A percentile compares a stretch with the other conserved stretches of the same genome.
Evolutionary conservation across 2,797 vertebrate species (phyloP).

Genomic region (Sebastiscus tertius): DNA sequence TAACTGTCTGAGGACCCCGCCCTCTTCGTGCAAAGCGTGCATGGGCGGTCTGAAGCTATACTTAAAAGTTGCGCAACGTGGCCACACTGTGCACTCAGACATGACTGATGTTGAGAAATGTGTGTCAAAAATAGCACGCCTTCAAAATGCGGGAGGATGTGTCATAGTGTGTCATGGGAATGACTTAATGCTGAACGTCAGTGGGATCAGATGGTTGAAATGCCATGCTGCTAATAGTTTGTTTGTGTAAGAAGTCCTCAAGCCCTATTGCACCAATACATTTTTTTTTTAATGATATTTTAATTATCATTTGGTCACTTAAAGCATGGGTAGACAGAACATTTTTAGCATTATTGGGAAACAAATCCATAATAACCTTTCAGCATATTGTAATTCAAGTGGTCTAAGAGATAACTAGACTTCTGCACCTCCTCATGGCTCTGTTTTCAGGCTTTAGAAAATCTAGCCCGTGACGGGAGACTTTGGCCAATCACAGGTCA

Average conservation of each 20-base stretch:
- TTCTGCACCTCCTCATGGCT: too few species aligned
- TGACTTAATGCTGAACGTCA: conserved; percentile 56
- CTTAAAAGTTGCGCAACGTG: conserved; percentile 75
- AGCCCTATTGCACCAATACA: neutral
- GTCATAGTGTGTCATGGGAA: conserved; percentile 68
- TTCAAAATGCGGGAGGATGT: conserved; percentile 61
- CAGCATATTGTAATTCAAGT: too few species aligned
- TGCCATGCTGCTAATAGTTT: conserved; percentile 38
- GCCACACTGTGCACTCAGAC: conserved; percentile 69
- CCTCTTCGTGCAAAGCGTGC: conserved; percentile 51
- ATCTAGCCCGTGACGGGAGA: too few species aligned
- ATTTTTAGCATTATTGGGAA: too few species aligned
- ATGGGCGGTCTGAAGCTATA: conserved; percentile 55
- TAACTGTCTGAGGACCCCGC: conserved; percentile 49
- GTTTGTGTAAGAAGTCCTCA: conserved; percentile 2
- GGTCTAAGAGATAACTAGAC: too few species aligned
- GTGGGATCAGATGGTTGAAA: conserved; percentile 54
- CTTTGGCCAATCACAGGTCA: too few species aligned
- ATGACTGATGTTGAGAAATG: conserved; percentile 71
- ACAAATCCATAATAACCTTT: too few species aligned
- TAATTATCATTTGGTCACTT: neutral
- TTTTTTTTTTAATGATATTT: conserved; percentile 15
- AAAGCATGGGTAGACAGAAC: too few species aligned
- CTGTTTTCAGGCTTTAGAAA: too few species aligned
- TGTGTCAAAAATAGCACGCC: conserved; percentile 70